phyloP scores from a whole-genome alignment of 2,797 vertebrate species.

The Ambastaia sidthimunki region DNA sequence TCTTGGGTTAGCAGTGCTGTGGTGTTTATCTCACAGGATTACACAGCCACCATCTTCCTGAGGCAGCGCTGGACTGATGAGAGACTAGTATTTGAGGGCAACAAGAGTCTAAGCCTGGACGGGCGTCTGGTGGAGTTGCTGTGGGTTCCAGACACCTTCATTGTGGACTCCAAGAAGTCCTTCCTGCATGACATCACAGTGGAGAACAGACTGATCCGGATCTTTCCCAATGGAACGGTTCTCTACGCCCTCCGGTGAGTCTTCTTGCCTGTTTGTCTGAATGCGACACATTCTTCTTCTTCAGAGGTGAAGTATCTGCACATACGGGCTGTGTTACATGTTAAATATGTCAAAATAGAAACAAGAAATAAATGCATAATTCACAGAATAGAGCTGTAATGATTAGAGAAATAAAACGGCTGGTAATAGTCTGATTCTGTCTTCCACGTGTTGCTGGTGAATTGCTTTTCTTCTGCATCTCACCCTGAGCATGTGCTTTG shows the following conservation, averaged over 20 bases:
- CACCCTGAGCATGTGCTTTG: too few relatives aligned
- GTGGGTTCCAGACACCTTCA: constrained; percentile 92
- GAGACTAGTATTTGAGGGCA: constrained; percentile 87
- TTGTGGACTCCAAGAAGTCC: constrained; percentile 92
- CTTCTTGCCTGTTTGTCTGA: not conserved
- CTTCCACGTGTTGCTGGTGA: too few relatives aligned
- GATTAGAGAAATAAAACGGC: too few relatives aligned
- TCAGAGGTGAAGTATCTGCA: not conserved
- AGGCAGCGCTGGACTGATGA: constrained; percentile 92
- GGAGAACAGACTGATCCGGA: constrained; percentile 90
- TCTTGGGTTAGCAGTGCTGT: not conserved
- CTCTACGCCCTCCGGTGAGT: constrained; percentile 86
- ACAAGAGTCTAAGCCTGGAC: constrained; percentile 91
- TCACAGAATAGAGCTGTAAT: too few relatives aligned
- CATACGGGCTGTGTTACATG: not conserved
- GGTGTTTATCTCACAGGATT: constrained; percentile 77
- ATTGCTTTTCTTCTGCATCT: too few relatives aligned
- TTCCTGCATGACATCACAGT: constrained; percentile 93
- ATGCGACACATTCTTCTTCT: not conserved
- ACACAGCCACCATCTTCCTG: constrained; percentile 91
- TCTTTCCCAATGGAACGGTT: constrained; percentile 91
- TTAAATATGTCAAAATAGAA: not conserved
- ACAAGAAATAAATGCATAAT: too few relatives aligned
- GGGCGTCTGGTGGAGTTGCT: constrained; percentile 90
- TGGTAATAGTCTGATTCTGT: too few relatives aligned